Conservation (phyloP, 2,113 vertebrate genomes). For the Recurvirostra avosetta region DNA sequence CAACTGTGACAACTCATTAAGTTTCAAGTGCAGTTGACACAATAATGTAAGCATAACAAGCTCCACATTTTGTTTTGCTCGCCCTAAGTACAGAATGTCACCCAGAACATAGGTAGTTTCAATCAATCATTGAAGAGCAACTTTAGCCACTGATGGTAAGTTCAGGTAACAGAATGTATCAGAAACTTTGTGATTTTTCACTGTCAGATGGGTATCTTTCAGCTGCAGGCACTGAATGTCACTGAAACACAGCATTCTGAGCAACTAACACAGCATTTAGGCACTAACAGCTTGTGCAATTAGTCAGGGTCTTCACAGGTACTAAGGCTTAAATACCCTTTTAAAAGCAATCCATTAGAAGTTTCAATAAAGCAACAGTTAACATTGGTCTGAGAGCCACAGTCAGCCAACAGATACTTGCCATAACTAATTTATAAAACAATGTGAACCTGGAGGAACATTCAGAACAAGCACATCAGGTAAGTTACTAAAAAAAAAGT, state of each 20-base stretch:
- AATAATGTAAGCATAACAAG: rapidly evolving
- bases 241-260: background rate
- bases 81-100: background rate
- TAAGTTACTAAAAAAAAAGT: background rate
- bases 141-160: background rate
- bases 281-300: background rate
- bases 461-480: background rate
- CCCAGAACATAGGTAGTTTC: background rate
- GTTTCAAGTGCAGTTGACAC: background rate
- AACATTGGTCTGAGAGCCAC: background rate
- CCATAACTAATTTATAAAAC: background rate
- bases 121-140: background rate
- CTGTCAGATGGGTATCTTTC: background rate
- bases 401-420: background rate
- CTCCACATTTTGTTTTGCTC: background rate
- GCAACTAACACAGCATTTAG: background rate
- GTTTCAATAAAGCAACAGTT: background rate
- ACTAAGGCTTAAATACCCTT: background rate
- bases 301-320: background rate
- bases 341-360: background rate
- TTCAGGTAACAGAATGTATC: background rate
- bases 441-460: background rate
- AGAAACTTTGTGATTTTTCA: background rate
- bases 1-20: background rate
- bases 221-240: background rate